Evolutionary conservation across 2,888 invertebrate genomes (phyloP).

Genomic region (Morpho deidamia): DNA sequence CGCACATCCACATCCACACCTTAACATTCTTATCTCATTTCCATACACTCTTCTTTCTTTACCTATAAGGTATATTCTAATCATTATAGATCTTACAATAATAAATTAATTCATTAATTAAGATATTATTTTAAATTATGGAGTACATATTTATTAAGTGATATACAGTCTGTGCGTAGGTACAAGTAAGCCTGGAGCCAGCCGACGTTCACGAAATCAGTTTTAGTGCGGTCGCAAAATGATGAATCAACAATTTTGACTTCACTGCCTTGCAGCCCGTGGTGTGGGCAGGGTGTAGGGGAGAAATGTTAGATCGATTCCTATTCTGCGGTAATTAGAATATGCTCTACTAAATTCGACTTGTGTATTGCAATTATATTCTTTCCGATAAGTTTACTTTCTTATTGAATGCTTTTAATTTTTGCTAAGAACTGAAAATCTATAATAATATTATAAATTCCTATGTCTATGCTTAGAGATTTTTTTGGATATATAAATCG

Average conservation of each 20-base stretch:
- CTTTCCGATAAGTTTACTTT: neutral
- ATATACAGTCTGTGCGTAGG: neutral
- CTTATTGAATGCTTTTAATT: too few species aligned
- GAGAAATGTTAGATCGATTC: slow-evolving; percentile 68
- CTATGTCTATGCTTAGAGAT: too few species aligned
- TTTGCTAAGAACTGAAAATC: too few species aligned
- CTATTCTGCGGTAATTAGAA: slow-evolving; percentile 74
- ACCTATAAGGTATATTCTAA: too few species aligned
- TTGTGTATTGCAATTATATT: slow-evolving; percentile 11
- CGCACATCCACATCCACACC: too few species aligned
- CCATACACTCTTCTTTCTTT: too few species aligned
- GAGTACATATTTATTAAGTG: neutral
- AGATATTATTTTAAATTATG: too few species aligned
- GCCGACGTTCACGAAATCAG: slow-evolving; percentile 29
- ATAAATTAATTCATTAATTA: too few species aligned
- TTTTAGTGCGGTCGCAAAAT: slow-evolving; percentile 32
- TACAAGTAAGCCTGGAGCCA: slow-evolving; percentile 9
- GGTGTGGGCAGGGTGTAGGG: slow-evolving; percentile 34
- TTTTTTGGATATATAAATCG: too few species aligned
- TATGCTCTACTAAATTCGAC: slow-evolving; percentile 38
- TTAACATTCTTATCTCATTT: neutral
- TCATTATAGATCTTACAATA: too few species aligned
- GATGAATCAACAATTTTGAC: slow-evolving; percentile 43
- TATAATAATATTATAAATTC: too few species aligned
- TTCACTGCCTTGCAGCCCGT: slow-evolving; percentile 37